phyloP scores from a whole-genome alignment of 2,888 invertebrate species.

The Synanthedon tipuliformis region DNA sequence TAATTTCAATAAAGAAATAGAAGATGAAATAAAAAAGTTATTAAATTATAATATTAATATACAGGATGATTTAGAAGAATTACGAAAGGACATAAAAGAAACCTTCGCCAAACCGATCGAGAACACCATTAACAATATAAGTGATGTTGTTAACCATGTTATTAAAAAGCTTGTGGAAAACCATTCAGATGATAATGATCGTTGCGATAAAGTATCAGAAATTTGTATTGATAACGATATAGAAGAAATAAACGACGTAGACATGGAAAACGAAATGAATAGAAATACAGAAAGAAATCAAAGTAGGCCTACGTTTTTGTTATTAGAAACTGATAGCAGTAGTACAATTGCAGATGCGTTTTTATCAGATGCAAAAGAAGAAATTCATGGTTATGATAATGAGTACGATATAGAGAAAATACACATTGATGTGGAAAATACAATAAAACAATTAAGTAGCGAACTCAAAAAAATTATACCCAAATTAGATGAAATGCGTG shows the following conservation, averaged over 20 bases:
- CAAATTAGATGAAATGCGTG: conserved; percentile 61
- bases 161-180: conserved; percentile 61
- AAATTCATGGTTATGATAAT: conserved; percentile 47
- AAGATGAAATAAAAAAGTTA: conserved; percentile 68
- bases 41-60: conserved; percentile 60
- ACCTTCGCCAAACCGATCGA: conserved; percentile 61
- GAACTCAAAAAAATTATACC: conserved; percentile 62
- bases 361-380: conserved; percentile 70
- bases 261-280: conserved; percentile 50
- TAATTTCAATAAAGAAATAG: conserved; percentile 71
- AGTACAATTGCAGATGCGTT: conserved; percentile 69
- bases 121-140: conserved; percentile 63
- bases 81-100: conserved; percentile 62
- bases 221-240: conserved; percentile 13
- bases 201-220: conserved; percentile 13
- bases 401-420: conserved; percentile 53
- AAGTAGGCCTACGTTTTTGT: conserved; percentile 59
- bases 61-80: conserved; percentile 57
- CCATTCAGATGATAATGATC: conserved; percentile 32
- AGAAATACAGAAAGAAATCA: conserved; percentile 51
- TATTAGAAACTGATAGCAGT: conserved; percentile 45
- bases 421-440: conserved; percentile 54
- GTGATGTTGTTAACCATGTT: conserved; percentile 63
- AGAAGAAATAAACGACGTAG: conserved; percentile 30
- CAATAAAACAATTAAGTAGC: conserved; percentile 58